Conservation (phyloP, 2,113 vertebrate genomes). For the Seriola dumerili region DNA sequence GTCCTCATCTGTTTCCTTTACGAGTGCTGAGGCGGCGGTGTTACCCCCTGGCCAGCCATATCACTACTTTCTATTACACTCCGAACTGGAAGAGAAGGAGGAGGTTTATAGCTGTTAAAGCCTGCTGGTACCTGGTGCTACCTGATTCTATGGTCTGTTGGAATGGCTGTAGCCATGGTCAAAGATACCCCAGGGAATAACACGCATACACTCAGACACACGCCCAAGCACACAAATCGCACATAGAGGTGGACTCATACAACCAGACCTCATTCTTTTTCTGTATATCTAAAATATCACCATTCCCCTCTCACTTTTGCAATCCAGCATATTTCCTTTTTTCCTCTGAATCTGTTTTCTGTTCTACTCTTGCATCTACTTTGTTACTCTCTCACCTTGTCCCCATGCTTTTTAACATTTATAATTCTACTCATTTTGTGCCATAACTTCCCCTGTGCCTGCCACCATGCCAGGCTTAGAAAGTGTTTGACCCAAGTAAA, state of each 20-base stretch:
- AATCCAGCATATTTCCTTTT: constrained; percentile 23
- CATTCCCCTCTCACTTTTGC: constrained; percentile 7
- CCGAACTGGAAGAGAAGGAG: constrained; percentile 44
- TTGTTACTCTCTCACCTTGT: not conserved
- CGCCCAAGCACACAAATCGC: not conserved
- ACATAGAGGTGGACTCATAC: constrained; percentile 8
- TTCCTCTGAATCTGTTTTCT: constrained; percentile 1
- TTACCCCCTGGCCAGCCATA: constrained; percentile 62
- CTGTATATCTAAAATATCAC: constrained; percentile 19
- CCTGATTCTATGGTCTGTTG: constrained; percentile 46
- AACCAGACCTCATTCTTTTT: constrained; percentile 11
- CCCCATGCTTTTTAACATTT: not conserved
- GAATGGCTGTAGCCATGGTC: constrained; percentile 47
- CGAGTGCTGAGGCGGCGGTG: constrained; percentile 37
- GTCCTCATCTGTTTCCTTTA: constrained; percentile 72
- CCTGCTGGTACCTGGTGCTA: constrained; percentile 46
- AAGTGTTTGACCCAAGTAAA: not conserved
- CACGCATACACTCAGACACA: not conserved
- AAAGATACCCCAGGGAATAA: constrained; percentile 48
- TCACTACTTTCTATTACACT: constrained; percentile 57
- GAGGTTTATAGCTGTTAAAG: constrained; percentile 56
- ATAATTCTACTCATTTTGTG: not conserved
- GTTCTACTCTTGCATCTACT: not conserved
- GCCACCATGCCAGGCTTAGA: not conserved
- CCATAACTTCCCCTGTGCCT: not conserved